Evolutionary conservation across 2,888 invertebrate genomes (phyloP).

Genomic region (Agrilus biguttatus): DNA sequence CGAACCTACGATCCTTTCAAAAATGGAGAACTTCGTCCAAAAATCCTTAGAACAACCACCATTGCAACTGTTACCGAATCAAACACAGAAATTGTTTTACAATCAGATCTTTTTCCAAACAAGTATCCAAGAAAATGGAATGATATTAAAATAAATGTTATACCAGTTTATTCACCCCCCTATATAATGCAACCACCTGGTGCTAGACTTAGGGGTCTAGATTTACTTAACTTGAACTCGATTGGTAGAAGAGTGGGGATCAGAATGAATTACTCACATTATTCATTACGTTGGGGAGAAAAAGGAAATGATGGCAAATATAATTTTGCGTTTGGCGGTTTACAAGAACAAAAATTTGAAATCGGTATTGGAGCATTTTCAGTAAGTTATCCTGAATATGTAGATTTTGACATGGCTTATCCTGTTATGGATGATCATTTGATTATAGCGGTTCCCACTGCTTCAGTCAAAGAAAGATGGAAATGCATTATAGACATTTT

Average conservation of each 20-base stretch:
- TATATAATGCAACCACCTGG: neutral
- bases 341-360: conserved; percentile 1
- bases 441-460: conserved; percentile 5
- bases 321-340: conserved; percentile 1
- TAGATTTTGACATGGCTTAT: conserved; percentile 5
- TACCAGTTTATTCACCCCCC: too few species aligned
- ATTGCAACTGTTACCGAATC: neutral
- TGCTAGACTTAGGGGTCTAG: too few species aligned
- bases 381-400: neutral
- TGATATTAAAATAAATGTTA: too few species aligned
- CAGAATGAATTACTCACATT: too few species aligned
- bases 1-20: too few species aligned
- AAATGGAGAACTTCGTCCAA: too few species aligned
- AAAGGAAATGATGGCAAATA: conserved; percentile 1
- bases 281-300: conserved; percentile 1
- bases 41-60: too few species aligned
- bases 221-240: too few species aligned
- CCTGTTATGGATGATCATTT: conserved; percentile 6
- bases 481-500: too few species aligned
- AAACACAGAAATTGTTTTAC: too few species aligned
- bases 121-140: too few species aligned
- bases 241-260: too few species aligned
- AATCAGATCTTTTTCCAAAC: neutral
- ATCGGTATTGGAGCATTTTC: conserved; percentile 3
- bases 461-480: neutral